A percentile compares a stretch with the other conserved stretches of the same genome.
These are phyloP conservation scores for Tenualosa ilisha DNA, from an alignment of 2,797 vertebrate species.

Conservation along the genomic window DNA sequence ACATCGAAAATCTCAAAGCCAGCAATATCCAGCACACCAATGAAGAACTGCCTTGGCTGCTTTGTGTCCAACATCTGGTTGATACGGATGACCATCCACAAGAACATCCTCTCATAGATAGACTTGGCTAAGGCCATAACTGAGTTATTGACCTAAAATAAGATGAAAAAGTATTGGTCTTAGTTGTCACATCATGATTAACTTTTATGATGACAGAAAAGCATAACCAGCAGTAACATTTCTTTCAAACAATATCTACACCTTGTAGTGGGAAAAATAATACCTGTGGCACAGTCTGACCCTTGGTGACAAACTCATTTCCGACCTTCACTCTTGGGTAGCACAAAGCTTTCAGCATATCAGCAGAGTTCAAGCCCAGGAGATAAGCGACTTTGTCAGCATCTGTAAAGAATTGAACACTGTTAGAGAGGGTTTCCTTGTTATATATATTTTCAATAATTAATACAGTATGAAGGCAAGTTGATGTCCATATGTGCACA, in stretches of 20 bases:
- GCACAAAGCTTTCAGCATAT: constrained; percentile 86
- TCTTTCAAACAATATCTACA: too few species aligned
- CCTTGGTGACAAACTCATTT: constrained; percentile 85
- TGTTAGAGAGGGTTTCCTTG: too few species aligned
- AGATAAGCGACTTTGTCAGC: constrained; percentile 87
- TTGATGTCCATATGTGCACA: too few species aligned
- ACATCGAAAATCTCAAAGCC: constrained; percentile 95
- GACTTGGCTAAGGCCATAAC: constrained; percentile 85
- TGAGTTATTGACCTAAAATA: constrained; percentile 62
- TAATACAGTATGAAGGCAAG: too few species aligned
- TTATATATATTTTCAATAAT: too few species aligned
- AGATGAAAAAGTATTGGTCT: too few species aligned
- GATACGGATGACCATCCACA: constrained; percentile 94
- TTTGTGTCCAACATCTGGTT: constrained; percentile 92
- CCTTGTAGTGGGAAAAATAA: background rate
- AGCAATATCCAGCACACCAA: constrained; percentile 90
- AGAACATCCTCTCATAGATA: constrained; percentile 90
- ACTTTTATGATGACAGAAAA: too few species aligned
- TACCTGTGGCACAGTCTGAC: constrained; percentile 88
- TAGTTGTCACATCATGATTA: too few species aligned
- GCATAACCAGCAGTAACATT: too few species aligned
- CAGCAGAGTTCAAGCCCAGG: constrained; percentile 87
- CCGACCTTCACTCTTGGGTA: constrained; percentile 88
- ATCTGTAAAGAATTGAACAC: constrained; percentile 63
- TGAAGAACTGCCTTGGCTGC: constrained; percentile 84